These are phyloP conservation scores for Cheilosia urbana DNA, from an alignment of 2,888 invertebrate species.

Conservation along the genomic window DNA sequence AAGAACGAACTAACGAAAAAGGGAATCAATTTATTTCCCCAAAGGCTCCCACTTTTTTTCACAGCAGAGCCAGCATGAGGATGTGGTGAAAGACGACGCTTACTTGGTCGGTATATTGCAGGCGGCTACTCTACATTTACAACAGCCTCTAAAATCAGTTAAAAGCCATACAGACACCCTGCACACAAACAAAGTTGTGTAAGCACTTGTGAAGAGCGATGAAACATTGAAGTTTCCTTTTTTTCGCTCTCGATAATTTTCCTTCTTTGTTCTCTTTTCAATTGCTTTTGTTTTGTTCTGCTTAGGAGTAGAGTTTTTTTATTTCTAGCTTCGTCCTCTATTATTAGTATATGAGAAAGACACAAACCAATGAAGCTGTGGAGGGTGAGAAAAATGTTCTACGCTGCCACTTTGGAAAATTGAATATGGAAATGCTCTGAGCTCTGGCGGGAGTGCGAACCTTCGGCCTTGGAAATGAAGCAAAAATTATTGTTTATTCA, in stretches of 20 bases:
- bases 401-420: conserved; percentile 53
- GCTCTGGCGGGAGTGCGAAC: conserved; percentile 1
- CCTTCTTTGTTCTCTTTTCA: neutral
- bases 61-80: neutral
- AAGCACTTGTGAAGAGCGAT: conserved; percentile 49
- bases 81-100: conserved; percentile 18
- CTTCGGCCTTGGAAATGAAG: conserved; percentile 33
- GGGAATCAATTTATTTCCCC: conserved; percentile 59
- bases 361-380: neutral
- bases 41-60: conserved; percentile 31
- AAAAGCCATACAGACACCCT: conserved; percentile 10
- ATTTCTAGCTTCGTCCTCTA: neutral
- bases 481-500: conserved; percentile 49
- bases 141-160: conserved; percentile 37
- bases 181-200: conserved; percentile 11
- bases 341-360: conserved; percentile 6
- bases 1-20: conserved; percentile 4
- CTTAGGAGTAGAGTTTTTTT: conserved; percentile 2
- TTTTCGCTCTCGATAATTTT: conserved; percentile 13
- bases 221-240: conserved; percentile 50
- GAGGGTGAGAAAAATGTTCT: conserved; percentile 1
- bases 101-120: conserved; percentile 15
- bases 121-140: conserved; percentile 20
- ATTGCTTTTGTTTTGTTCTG: conserved; percentile 39
- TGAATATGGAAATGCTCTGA: conserved; percentile 55